A percentile compares a stretch with the other conserved stretches of the same genome.
Evolutionary conservation across 2,113 vertebrate species (phyloP).

Genomic region (Notarius quadriscutis): DNA sequence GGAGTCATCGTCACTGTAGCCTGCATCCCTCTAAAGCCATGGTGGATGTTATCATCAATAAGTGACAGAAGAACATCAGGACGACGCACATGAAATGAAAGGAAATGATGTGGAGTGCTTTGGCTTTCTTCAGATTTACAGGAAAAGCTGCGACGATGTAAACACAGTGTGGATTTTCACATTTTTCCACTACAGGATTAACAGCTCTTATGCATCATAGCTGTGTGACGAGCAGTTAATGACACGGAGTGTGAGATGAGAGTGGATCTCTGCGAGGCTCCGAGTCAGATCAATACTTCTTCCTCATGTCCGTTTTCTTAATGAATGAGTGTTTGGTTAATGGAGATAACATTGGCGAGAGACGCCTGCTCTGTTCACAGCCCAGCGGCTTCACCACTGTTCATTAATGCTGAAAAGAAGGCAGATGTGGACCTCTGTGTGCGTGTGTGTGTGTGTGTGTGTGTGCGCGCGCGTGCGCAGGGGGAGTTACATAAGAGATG

Average conservation of each 20-base stretch:
- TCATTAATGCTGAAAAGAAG: not conserved
- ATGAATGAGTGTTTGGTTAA: conserved; percentile 1
- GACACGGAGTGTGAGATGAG: not conserved
- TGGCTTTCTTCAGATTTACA: not conserved
- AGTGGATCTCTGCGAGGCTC: not conserved
- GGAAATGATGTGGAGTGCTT: not conserved
- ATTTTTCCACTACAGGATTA: not conserved
- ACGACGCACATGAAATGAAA: not conserved
- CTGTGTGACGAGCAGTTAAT: not conserved
- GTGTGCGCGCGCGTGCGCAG: not conserved
- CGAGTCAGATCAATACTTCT: not conserved
- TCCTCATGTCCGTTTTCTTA: not conserved
- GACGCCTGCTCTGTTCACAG: not conserved
- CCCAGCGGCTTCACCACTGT: not conserved
- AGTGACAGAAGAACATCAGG: not conserved
- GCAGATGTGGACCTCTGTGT: not conserved
- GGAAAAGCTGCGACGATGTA: not conserved
- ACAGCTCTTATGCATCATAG: not conserved
- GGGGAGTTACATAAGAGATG: not conserved
- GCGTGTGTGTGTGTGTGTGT: conserved; percentile 13
- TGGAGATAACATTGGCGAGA: not conserved
- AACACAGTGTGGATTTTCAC: not conserved
- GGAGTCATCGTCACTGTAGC: not conserved
- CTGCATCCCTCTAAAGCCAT: too few relatives aligned
- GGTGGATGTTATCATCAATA: not conserved